Evolutionary conservation across 2,888 invertebrate genomes (phyloP), one percentile per base, ranked within the genome.

Genomic region (Leptogaster cylindrica): DNA sequence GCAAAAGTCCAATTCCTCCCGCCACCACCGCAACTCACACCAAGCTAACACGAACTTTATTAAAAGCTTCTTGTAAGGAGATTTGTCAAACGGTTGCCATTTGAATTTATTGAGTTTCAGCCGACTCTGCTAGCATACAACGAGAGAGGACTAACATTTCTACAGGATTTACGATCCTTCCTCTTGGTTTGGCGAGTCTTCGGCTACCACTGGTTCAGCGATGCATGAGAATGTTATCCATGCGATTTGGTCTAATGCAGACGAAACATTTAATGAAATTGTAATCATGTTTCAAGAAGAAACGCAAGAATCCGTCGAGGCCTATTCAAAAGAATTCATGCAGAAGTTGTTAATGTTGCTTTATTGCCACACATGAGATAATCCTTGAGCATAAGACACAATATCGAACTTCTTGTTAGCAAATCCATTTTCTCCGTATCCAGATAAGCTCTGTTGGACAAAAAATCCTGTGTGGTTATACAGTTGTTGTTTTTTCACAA

Each of bases 71-170:
- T 63, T 67, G 67, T 67, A 63, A 63, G 28, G 67, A 67, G 67
- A 67, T 67, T 67, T 67, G 67, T 67, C 67, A 67, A 67, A 67
- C 63, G 52, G 63, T 51, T 67, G 39, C 63, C 23, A 63, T 67
- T 67, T 63, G 51, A 67, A 67, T 67, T 67, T 67, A 67, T 67
- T 63, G 67, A 63, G 63, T 41, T 63, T 51, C 61, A 67, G 67
- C 51, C 67, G 10, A 39, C 48, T 8, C 27, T 36, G 50, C 8
- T 20, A 3, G 18, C 28, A 52, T 39, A 41, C 46, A 41, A 36
- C n/a, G 50, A 66, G 20, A n/a, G 33, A 33, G 25, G 25, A 41
- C 67, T 36, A 61, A 61, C n/a, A 67, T 61, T 67, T 67, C 61
- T 67, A 67, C 2, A 61, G 67, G 67, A 67, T 67, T n/a, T n/a